These are phyloP conservation scores for Cynopterus sphinx DNA, from an alignment of 2,797 vertebrate species.

Conservation along the genomic window DNA sequence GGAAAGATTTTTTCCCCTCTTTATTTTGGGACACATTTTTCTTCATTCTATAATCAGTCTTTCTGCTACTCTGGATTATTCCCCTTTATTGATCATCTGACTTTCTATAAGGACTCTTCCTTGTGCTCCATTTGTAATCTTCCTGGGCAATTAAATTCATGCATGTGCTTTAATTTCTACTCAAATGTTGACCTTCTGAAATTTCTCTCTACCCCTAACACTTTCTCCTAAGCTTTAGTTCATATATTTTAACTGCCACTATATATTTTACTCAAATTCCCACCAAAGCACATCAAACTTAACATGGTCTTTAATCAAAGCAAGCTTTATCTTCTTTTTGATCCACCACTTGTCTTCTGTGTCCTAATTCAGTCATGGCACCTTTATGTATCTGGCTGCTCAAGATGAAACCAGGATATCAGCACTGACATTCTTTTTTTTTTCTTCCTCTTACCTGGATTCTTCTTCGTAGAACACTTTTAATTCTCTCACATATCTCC, in stretches of 20 bases:
- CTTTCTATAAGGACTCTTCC: background rate
- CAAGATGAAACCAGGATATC: background rate
- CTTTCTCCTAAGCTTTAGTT: background rate
- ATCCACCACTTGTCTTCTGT: too few species aligned
- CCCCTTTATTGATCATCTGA: background rate
- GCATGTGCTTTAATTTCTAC: background rate
- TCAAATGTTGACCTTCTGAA: background rate
- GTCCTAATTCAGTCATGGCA: background rate
- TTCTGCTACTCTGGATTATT: background rate
- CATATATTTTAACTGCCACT: background rate
- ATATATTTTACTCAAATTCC: background rate
- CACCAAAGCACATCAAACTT: background rate
- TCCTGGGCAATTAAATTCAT: background rate
- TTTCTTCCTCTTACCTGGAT: too few species aligned
- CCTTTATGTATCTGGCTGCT: background rate
- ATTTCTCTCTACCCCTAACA: background rate
- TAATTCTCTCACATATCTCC: background rate
- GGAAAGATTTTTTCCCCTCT: background rate
- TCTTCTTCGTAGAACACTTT: background rate
- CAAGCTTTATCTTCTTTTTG: background rate
- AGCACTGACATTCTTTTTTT: too few species aligned
- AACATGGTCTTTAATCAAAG: background rate
- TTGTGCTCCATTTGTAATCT: background rate
- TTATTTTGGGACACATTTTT: background rate
- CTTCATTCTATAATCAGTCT: background rate